phyloP scores from a whole-genome alignment of 2,113 vertebrate species.

The Rynchops niger region DNA sequence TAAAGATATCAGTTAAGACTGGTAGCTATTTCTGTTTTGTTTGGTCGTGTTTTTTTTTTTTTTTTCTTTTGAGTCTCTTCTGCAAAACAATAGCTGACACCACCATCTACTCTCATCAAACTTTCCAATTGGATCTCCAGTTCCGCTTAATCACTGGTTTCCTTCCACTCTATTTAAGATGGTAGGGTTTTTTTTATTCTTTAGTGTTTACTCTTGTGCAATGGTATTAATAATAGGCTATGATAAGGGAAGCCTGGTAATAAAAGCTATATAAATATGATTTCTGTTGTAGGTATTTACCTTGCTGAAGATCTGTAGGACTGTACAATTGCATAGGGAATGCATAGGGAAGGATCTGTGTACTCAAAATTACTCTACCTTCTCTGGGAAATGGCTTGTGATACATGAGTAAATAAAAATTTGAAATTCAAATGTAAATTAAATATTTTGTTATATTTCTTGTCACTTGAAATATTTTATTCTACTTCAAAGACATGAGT shows the following conservation, averaged over 20 bases:
- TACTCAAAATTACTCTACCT: background rate
- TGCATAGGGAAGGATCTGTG: background rate
- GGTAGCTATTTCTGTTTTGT: background rate
- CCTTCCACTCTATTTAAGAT: background rate
- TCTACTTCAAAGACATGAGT: background rate
- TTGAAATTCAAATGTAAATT: background rate
- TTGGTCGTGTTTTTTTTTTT: too few species aligned
- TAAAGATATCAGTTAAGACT: background rate
- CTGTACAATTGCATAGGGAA: background rate
- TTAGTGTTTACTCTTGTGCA: background rate
- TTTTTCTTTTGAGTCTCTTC: background rate
- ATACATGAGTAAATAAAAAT: background rate
- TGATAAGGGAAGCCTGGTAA: background rate
- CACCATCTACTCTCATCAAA: background rate
- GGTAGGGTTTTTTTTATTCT: background rate
- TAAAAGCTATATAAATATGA: background rate
- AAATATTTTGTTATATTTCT: background rate
- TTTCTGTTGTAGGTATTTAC: background rate
- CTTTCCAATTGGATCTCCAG: background rate
- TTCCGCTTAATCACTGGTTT: background rate
- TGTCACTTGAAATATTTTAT: background rate
- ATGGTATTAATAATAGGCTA: background rate
- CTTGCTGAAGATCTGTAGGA: background rate
- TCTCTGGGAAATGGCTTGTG: background rate
- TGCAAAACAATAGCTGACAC: background rate